Conservation (phyloP, 1,140 invertebrate genomes). For the Drosophila pruinosa region DNA sequence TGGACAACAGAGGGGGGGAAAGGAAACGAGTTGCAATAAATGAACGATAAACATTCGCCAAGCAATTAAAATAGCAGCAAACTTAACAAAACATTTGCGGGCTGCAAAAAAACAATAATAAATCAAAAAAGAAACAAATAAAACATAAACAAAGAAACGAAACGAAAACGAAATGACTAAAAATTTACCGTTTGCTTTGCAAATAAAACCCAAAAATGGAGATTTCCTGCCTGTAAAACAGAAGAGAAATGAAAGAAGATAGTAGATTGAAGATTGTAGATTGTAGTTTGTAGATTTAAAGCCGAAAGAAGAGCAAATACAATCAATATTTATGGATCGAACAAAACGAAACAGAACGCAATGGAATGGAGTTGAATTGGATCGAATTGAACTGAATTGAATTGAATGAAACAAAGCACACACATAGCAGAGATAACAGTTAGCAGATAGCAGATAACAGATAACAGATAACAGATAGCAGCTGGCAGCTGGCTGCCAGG, state of each 20-base stretch:
- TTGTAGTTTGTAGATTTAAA: too few relatives aligned
- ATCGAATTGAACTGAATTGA: not conserved
- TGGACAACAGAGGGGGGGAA: too few relatives aligned
- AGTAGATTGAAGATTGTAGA: conserved; percentile 58
- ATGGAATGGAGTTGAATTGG: not conserved
- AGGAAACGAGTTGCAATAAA: conserved; percentile 4
- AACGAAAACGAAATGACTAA: conserved; percentile 32
- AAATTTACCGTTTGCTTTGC: conserved; percentile 82
- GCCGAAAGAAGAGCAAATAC: too few relatives aligned
- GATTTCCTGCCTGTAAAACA: conserved; percentile 82
- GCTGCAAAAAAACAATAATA: conserved; percentile 9
- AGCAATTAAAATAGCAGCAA: conserved; percentile 39
- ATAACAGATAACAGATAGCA: not conserved
- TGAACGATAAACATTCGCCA: conserved; percentile 36
- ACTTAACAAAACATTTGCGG: conserved; percentile 8
- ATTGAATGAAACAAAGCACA: not conserved
- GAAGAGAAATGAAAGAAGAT: conserved; percentile 64
- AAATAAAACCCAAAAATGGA: conserved; percentile 83
- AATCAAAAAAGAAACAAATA: conserved; percentile 22
- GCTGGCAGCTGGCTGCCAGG: not conserved
- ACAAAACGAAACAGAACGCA: conserved; percentile 4
- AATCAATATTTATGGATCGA: conserved; percentile 38
- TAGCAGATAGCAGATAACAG: not conserved
- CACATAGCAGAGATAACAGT: not conserved
- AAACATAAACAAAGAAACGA: conserved; percentile 34